Base-by-base conservation (phyloP, 30 jellyfish, hydroid and myxozoan species). In the Cassiopea xamachana region DNA sequence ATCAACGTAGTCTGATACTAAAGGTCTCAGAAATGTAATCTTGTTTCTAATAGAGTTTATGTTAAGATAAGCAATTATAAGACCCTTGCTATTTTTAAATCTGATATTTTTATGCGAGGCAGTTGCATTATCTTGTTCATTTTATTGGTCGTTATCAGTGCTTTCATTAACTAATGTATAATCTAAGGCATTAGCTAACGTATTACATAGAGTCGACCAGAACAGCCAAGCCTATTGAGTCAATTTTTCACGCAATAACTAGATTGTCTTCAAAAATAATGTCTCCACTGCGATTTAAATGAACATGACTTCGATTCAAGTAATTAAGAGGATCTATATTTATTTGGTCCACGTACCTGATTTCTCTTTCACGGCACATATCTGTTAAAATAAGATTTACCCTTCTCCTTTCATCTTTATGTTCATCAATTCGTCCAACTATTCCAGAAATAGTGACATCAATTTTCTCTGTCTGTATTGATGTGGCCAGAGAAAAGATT, bases 211-310 rank as follows among this genome's bases (percentile, higher is more conserved):
- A 55, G 12, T 55, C 10, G 7, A 3, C 12, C 12, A 6, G 64
- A 55, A 55, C 12, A 55, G 64, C 12, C 64, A 55, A 55, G 76
- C 46, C 76, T 27, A 27, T 27, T 27, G 39, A 27, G 39, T 27
- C 39, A 27, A 27, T 27, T 27, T 27, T 16, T 19, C 58, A 71
- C 16, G 80, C 80, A 14, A 14, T 43, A 6, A 71, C 10, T 3
- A 71, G 50, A 27, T 43, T 71, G 4, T 2, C 51, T 17, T 51
- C 80, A 4, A 79, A 55, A 10, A 79, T 19, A 43, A 48, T 79
- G 49, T 19, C 76, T 48, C 88, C 88, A 16, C 2, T 2, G 2
- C 77, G 17, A 79, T 79, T 79, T 59, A 79, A 58, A 8, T 79
- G 88, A 2, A 79, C 47, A 13, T 17, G 2, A 49, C 88, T 79